These are phyloP conservation scores for Platanista minor DNA, from an alignment of 2,113 vertebrate species.

Conservation along the genomic window DNA sequence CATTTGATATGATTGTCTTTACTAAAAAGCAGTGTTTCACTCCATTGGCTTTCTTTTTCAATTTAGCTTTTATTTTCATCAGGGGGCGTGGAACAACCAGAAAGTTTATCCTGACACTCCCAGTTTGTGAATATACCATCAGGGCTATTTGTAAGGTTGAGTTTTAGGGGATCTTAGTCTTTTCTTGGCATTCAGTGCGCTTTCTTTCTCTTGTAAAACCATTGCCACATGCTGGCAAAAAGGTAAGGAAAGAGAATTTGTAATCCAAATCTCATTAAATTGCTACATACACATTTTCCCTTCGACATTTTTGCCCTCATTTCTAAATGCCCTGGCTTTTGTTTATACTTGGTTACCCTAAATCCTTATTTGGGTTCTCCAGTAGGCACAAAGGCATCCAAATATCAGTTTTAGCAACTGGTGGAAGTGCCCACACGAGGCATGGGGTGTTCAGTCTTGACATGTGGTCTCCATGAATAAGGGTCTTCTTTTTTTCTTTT, in stretches of 20 bases:
- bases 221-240: constrained; percentile 31
- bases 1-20: not conserved
- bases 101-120: not conserved
- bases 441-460: not conserved
- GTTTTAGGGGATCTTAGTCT: not conserved
- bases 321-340: not conserved
- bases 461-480: constrained; percentile 48
- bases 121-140: not conserved
- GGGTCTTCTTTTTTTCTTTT: constrained; percentile 25
- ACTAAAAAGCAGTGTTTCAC: constrained; percentile 3
- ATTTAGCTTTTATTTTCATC: constrained; percentile 10
- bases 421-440: not conserved
- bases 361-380: constrained; percentile 39
- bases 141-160: not conserved
- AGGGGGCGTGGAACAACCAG: not conserved
- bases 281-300: constrained; percentile 49
- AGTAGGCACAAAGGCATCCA: not conserved
- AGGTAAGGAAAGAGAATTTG: constrained; percentile 46
- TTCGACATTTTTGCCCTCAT: not conserved
- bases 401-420: constrained; percentile 22
- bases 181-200: not conserved
- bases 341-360: constrained; percentile 39
- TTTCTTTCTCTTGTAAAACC: constrained; percentile 34
- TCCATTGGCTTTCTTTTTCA: not conserved
- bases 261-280: constrained; percentile 49